Percentiles rank a stretch among this genome's conserved stretches.
Conservation (phyloP, 2,113 vertebrate species). For the Tamias sibiricus region DNA sequence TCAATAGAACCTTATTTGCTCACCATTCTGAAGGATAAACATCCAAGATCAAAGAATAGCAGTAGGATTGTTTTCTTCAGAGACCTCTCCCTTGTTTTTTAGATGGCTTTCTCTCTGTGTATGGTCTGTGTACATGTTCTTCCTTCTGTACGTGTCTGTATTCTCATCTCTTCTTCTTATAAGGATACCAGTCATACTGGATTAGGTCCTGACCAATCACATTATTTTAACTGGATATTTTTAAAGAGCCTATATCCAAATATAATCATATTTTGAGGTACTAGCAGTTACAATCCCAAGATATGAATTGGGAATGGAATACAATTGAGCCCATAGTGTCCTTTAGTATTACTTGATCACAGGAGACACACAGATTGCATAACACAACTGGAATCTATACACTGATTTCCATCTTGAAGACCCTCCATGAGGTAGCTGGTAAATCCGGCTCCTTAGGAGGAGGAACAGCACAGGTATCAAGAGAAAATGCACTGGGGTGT, state of each 20-base stretch:
- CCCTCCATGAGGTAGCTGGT: neutral
- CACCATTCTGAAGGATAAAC: neutral
- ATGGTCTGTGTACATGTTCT: neutral
- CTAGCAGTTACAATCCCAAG: neutral
- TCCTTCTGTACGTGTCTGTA: neutral
- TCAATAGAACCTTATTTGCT: neutral
- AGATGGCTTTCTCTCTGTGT: neutral
- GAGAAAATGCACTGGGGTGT: neutral
- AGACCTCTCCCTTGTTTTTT: neutral
- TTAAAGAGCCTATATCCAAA: neutral
- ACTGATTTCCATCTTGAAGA: neutral
- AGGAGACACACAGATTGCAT: neutral
- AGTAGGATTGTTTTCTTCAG: neutral
- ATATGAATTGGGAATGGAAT: neutral
- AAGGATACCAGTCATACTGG: neutral
- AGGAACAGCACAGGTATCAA: neutral
- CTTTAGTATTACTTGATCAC: neutral
- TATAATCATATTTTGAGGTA: neutral
- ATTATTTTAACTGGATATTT: neutral
- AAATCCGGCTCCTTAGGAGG: neutral
- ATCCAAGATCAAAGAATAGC: neutral
- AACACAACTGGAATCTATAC: neutral
- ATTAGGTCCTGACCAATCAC: neutral
- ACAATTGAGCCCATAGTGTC: neutral
- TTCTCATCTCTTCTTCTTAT: neutral